A percentile compares a stretch with the other conserved stretches of the same genome.
These are phyloP conservation scores for Denticeps clupeoides DNA, from an alignment of 2,797 vertebrate genomes.

Conservation along the genomic window DNA sequence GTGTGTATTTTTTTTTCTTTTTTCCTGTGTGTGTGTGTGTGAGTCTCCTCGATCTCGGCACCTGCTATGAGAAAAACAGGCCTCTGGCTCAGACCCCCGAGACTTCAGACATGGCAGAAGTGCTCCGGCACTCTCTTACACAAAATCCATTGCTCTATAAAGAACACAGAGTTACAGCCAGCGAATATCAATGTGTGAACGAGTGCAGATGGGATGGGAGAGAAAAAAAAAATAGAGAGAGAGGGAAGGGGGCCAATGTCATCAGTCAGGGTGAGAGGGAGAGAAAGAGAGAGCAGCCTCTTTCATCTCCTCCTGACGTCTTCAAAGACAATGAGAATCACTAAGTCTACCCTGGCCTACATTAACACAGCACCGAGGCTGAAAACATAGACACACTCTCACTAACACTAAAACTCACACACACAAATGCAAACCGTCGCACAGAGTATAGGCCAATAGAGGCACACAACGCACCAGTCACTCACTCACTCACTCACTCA, in stretches of 20 bases:
- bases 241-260: neutral
- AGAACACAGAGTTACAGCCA: conserved; percentile 35
- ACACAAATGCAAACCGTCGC: conserved; percentile 27
- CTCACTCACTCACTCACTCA: conserved; percentile 7
- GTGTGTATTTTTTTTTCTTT: too few species aligned
- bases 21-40: neutral
- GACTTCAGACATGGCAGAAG: conserved; percentile 41
- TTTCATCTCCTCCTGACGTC: conserved; percentile 57
- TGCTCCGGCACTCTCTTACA: conserved; percentile 38
- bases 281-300: conserved; percentile 38
- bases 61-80: conserved; percentile 32
- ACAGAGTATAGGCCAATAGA: conserved; percentile 10
- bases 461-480: conserved; percentile 6
- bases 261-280: neutral
- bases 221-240: neutral
- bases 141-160: conserved; percentile 48
- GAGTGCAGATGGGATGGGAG: conserved; percentile 18
- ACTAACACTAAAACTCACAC: conserved; percentile 22
- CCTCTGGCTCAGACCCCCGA: conserved; percentile 24
- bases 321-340: conserved; percentile 61
- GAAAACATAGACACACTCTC: conserved; percentile 6
- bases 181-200: conserved; percentile 42
- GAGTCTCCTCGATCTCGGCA: conserved; percentile 12
- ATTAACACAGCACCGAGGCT: conserved; percentile 34
- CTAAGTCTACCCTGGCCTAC: conserved; percentile 35